Evolutionary conservation across 2,797 vertebrate species (phyloP), one percentile per base, ranked within the genome.

Genomic region (Petrocephalus schoutedeni): DNA sequence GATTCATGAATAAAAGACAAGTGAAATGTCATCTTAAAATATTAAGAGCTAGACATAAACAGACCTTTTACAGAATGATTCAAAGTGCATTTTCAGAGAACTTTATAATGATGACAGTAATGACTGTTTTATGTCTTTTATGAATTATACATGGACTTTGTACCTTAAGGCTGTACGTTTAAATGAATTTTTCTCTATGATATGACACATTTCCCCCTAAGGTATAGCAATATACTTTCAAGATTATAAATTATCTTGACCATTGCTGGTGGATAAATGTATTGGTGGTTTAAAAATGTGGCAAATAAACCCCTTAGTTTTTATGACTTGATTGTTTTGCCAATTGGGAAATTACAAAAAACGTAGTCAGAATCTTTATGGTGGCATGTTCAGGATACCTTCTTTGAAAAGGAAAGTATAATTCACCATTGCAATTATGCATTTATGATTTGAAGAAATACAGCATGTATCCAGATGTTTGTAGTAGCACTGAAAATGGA

Each of bases 111-210:
- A 57, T 57, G 10, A 71, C 19, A 87, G 32, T 19, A 58, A 41
- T n/a, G 56, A 56, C 19, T n/a, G 12, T 71, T 28, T 14, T 71
- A 36, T 77, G 19, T 49, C 41, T 80, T 49, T 41, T 57, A 59
- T 12, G 41, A 49, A 45, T 87, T 23, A 80, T 21, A 36, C 12
- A 80, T 87, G 61, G 41, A 87, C 58, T 87, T 64, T 87, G 49
- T 51, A 74, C 67, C 67, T 45, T 28, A 28, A 56, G 87, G n/a
- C 67, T 36, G 53, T 56, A 53, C 36, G 67, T 54, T 80, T 80
- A 12, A 56, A 28, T 41, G n/a, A 0, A 19, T 36, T 19, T 16
- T 57, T 21, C 32, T 54, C 16, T 32, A 77, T 77, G 57, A 19
- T 80, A 53, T 0, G 51, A 36, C 3, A 45, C 54, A 53, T 71